Evolutionary conservation across 2,113 vertebrate species (phyloP).

Genomic region (Petrocephalus microphthalmus): DNA sequence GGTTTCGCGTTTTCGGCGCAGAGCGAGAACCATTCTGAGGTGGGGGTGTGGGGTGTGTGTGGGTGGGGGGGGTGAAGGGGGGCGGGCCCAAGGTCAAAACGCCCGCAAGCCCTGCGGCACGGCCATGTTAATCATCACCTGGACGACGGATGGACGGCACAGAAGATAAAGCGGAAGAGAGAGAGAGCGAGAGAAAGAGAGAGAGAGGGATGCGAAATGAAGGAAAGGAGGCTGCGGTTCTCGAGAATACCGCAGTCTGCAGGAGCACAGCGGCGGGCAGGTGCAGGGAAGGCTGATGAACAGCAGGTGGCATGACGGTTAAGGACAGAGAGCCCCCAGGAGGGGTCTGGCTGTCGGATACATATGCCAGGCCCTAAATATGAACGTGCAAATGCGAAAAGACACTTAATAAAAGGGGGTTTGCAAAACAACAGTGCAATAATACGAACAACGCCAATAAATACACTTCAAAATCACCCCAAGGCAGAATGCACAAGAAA

Average conservation of each 20-base stretch:
- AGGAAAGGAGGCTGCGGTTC: not conserved
- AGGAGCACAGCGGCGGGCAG: not conserved
- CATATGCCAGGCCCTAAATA: not conserved
- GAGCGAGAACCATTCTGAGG: not conserved
- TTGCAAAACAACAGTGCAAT: not conserved
- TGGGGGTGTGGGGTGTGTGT: not conserved
- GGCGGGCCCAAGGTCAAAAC: not conserved
- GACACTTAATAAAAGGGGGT: not conserved
- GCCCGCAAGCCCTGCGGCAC: not conserved
- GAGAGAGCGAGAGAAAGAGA: not conserved
- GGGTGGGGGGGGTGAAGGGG: not conserved
- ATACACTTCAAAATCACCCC: not conserved
- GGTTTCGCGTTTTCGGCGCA: not conserved
- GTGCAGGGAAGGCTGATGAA: not conserved
- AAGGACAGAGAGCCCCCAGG: not conserved
- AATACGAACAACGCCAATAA: not conserved
- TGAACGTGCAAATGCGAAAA: not conserved
- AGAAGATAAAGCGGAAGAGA: too few relatives aligned
- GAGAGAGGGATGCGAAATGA: not conserved
- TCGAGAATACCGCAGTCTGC: not conserved
- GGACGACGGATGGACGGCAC: not conserved
- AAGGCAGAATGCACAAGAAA: not conserved
- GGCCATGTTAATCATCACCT: slow-evolving; percentile 3
- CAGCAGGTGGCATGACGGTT: not conserved
- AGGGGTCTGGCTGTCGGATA: not conserved